A percentile compares a stretch with the other conserved stretches of the same genome.
These are phyloP conservation scores for Trachythela sp. DNA, from an alignment of 64 coral and sea anemone species.

Conservation along the genomic window DNA sequence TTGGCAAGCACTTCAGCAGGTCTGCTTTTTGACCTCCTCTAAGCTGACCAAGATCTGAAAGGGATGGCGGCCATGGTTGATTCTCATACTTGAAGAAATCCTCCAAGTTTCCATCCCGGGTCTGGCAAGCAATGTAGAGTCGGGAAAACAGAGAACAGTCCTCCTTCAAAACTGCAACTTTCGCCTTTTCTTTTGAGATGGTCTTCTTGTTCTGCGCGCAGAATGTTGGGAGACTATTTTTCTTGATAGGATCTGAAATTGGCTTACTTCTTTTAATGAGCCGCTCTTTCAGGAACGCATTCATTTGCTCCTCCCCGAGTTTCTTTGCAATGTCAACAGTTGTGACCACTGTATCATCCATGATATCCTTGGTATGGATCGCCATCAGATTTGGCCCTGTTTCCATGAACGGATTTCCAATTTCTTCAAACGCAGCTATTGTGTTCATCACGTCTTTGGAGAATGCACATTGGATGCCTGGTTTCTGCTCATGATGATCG, in stretches of 20 bases:
- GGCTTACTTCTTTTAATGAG: conserved; percentile 11
- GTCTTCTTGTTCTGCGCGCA: not conserved
- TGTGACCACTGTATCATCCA: not conserved
- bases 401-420: conserved; percentile 45
- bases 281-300: conserved; percentile 32
- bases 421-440: conserved; percentile 13
- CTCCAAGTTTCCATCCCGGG: not conserved
- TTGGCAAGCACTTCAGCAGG: conserved; percentile 9
- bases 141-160: conserved; percentile 41
- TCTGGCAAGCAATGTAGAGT: conserved; percentile 42
- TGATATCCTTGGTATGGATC: conserved; percentile 27
- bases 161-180: conserved; percentile 37
- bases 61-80: conserved; percentile 3
- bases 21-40: conserved; percentile 20
- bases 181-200: conserved; percentile 33
- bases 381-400: conserved; percentile 4
- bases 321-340: not conserved
- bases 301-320: conserved; percentile 17
- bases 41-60: conserved; percentile 3
- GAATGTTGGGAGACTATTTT: conserved; percentile 38
- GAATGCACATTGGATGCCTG: not conserved
- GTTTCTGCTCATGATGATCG: not conserved
- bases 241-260: conserved; percentile 24
- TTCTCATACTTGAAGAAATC: conserved; percentile 11
- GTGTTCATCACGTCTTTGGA: conserved; percentile 11